Conservation (phyloP, 1,140 invertebrate species). For the Laupala kohalensis region DNA sequence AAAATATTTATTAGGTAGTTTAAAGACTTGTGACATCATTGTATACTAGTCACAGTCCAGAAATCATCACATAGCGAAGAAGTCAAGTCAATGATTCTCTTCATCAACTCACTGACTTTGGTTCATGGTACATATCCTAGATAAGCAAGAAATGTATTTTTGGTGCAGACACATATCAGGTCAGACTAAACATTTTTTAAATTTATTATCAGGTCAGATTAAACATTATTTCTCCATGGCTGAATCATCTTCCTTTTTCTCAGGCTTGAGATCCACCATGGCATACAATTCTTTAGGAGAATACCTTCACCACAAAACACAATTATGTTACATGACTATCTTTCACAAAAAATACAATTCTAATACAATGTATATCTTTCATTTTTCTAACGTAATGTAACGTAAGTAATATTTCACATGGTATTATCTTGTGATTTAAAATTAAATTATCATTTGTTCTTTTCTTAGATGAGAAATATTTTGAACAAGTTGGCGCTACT, state of each 20-base stretch:
- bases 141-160: background rate
- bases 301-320: slow-evolving; percentile 56
- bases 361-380: no score
- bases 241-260: slow-evolving; percentile 89
- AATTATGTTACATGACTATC: no score
- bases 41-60: background rate
- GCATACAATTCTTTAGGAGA: slow-evolving; percentile 82
- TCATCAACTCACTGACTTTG: background rate
- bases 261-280: slow-evolving; percentile 87
- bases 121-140: background rate
- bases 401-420: no score
- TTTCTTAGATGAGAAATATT: no score
- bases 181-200: background rate
- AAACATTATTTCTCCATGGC: background rate
- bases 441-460: no score
- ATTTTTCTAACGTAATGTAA: no score
- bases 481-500: no score
- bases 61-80: background rate
- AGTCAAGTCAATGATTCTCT: background rate
- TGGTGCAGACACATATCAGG: background rate
- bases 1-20: no score
- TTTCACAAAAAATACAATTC: no score
- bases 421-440: no score
- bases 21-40: background rate
- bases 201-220: background rate